Evolutionary conservation across 2,797 vertebrate genomes (phyloP).

Genomic region (Galaxias olidus): DNA sequence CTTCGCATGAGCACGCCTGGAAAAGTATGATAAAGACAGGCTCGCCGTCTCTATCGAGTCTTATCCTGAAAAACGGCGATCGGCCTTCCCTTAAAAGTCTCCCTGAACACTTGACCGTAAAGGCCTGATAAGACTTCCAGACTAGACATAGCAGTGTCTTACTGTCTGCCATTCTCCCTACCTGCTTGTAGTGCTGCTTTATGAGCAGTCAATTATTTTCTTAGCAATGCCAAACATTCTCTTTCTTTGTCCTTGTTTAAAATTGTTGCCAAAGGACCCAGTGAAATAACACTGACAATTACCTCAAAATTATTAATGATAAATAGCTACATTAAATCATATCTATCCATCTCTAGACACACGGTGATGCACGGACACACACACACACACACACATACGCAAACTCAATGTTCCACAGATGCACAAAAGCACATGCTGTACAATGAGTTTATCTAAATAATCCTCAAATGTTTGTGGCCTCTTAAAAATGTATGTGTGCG

Average conservation of each 20-base stretch:
- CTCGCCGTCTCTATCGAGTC: constrained; percentile 6
- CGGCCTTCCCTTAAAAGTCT: constrained; percentile 17
- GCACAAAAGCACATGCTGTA: constrained; percentile 37
- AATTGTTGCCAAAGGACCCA: too few species aligned
- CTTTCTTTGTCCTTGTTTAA: too few species aligned
- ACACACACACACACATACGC: constrained; percentile 17
- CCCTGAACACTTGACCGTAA: constrained; percentile 20
- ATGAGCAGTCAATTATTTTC: constrained; percentile 29
- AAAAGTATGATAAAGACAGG: constrained; percentile 5
- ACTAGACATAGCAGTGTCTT: constrained; percentile 13
- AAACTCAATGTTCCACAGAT: constrained; percentile 7
- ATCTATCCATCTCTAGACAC: background rate
- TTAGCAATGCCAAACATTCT: constrained; percentile 44
- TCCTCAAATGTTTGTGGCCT: constrained; percentile 40
- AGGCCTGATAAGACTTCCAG: background rate
- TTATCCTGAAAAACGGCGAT: constrained; percentile 44
- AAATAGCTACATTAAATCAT: too few species aligned
- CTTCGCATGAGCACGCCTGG: constrained; percentile 16
- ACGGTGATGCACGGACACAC: constrained; percentile 27
- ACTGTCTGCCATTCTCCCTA: background rate
- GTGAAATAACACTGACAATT: constrained; percentile 35
- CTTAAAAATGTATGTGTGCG: constrained; percentile 37
- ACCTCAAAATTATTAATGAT: constrained; percentile 37
- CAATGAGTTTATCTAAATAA: constrained; percentile 34
- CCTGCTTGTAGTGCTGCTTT: too few species aligned